These are phyloP conservation scores for Myotis lucifugus DNA, from an alignment of 2,113 vertebrate species.

Conservation along the genomic window DNA sequence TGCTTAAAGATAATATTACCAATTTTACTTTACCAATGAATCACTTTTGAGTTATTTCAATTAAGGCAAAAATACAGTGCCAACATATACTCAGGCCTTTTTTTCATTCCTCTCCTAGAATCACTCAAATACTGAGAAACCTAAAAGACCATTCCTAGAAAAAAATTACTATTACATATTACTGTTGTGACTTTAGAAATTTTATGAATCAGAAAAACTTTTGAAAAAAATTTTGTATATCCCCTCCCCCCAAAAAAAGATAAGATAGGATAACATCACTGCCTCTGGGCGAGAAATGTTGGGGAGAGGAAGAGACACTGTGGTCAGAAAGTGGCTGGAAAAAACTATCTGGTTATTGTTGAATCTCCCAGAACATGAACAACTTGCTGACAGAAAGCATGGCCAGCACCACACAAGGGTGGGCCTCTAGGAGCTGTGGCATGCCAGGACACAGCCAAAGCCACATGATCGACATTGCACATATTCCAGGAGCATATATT, in stretches of 20 bases:
- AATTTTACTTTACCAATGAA: neutral
- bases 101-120: conserved; percentile 7
- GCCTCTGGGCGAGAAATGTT: neutral
- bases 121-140: neutral
- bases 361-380: neutral
- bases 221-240: neutral
- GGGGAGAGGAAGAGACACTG: neutral
- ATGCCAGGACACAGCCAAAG: neutral
- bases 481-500: neutral
- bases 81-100: neutral
- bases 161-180: neutral
- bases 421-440: neutral
- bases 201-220: neutral
- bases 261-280: neutral
- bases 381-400: neutral
- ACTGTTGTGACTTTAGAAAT: neutral
- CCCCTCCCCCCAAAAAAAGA: neutral
- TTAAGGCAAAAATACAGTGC: neutral
- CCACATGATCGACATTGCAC: neutral
- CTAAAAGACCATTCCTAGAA: neutral
- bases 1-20: neutral
- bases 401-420: neutral
- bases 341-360: neutral
- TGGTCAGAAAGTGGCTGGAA: neutral
- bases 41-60: neutral